Conservation (phyloP, 2,797 vertebrate genomes). For the Lithobates sylvaticus region DNA sequence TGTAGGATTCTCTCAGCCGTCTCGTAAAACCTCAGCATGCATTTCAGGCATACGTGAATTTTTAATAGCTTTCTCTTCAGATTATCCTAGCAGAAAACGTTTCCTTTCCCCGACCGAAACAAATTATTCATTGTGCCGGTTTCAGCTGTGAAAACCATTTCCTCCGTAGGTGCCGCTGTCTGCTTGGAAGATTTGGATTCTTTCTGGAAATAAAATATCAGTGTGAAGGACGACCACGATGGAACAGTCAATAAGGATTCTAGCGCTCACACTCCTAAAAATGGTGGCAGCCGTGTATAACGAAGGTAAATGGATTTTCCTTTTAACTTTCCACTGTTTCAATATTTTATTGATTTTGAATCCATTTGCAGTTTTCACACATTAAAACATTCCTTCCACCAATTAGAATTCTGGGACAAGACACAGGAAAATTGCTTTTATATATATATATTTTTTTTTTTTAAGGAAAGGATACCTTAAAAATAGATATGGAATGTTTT, state of each 20-base stretch:
- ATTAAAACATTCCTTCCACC: neutral
- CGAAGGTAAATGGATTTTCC: slow-evolving; percentile 72
- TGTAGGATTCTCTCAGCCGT: no score
- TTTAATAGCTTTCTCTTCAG: no score
- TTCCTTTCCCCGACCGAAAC: neutral
- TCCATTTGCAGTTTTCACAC: slow-evolving; percentile 20
- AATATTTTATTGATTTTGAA: neutral
- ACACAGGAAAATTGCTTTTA: neutral
- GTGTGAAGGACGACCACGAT: slow-evolving; percentile 46
- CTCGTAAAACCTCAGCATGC: no score
- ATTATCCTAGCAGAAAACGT: neutral
- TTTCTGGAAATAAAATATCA: slow-evolving; percentile 11
- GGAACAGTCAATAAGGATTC: slow-evolving; percentile 64
- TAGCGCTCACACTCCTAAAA: slow-evolving; percentile 72
- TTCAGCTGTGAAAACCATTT: slow-evolving; percentile 46
- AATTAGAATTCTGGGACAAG: neutral
- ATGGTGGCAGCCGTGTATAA: slow-evolving; percentile 73
- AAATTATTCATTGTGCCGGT: neutral
- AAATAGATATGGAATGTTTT: no score
- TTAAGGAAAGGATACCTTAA: no score
- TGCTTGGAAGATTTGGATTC: neutral
- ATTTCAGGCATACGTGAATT: no score
- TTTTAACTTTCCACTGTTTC: neutral
- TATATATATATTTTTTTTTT: no score
- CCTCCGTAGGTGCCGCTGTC: slow-evolving; percentile 25